A percentile compares a stretch with the other conserved stretches of the same genome.
phyloP scores from a whole-genome alignment of 2,888 invertebrate species.

The Pseudanteris insignis region DNA sequence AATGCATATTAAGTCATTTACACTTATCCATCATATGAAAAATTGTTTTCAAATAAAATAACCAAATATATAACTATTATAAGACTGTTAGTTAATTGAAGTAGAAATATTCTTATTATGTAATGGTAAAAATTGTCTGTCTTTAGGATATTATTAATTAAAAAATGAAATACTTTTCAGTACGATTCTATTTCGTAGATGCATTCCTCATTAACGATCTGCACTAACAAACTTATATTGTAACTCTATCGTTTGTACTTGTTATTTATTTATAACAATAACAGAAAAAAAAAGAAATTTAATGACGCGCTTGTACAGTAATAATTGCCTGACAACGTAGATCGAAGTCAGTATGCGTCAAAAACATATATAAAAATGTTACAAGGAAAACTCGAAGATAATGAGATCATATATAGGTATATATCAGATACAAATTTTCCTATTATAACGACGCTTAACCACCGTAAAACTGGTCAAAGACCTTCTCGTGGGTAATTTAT shows the following conservation, averaged over 20 bases:
- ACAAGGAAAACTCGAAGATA: not conserved
- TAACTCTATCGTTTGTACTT: slow-evolving; percentile 39
- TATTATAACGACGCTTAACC: slow-evolving; percentile 44
- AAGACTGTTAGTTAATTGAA: slow-evolving; percentile 10
- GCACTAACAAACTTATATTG: slow-evolving; percentile 36
- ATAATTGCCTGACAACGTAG: slow-evolving; percentile 27
- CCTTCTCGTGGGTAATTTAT: slow-evolving; percentile 63
- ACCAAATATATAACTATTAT: slow-evolving; percentile 12
- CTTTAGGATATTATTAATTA: not conserved
- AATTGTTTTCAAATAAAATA: slow-evolving; percentile 1
- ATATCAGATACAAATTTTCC: slow-evolving; percentile 5
- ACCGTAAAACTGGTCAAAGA: slow-evolving; percentile 46
- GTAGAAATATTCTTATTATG: slow-evolving; percentile 2
- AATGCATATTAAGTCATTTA: too few species aligned
- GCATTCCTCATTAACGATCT: slow-evolving; percentile 36
- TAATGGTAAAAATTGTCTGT: not conserved
- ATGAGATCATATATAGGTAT: slow-evolving; percentile 1
- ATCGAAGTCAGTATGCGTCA: slow-evolving; percentile 31
- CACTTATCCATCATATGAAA: not conserved
- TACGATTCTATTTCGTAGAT: slow-evolving; percentile 13
- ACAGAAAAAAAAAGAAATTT: slow-evolving; percentile 4
- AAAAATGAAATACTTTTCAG: slow-evolving; percentile 16
- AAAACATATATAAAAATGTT: not conserved
- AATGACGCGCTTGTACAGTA: slow-evolving; percentile 15
- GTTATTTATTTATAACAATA: slow-evolving; percentile 47